Evolutionary conservation across 2,797 vertebrate species (phyloP), one percentile per base, ranked within the genome.

Genomic region (Helostoma temminkii): DNA sequence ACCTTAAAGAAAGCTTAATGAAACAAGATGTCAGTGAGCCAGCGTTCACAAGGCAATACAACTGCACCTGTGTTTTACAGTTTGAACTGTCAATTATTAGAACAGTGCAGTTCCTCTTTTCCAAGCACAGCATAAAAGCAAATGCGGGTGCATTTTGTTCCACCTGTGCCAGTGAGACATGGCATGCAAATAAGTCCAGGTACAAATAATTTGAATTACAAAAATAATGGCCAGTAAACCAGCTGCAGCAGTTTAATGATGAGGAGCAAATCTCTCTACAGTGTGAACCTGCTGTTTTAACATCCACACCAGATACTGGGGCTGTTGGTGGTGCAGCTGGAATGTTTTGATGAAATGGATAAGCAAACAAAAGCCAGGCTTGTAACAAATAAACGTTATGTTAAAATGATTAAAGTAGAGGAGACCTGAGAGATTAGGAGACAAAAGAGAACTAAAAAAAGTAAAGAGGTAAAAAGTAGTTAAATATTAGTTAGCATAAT

Each of bases 241-340:
- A 73, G 84, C 74, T 83, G 80, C 55, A 47, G 66, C 41, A 9
- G 60, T 32, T 67, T 73, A 78, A 71, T 81, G 67, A 52, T 3
- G 16, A 65, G 43, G 47, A 32, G 14, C 6, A 25, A 16, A 50
- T 49, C 30, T 65, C 43, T 63, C 34, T 53, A 15, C 5, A 4
- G 5, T 1, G 28, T 10, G 3, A 12, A 46, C 26, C 28, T 25
- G 21, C 39, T 43, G 18, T 42, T 42, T 18, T 18, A 16, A 14
- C 6, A 1, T 42, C 18, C 18, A 9, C 39, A 42, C 18, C 12
- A 12, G 11, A 37, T 4, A 37, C 11, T 15, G 12, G 39, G n/a
- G 37, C 37, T 41, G 56, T 6, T 10, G 14, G 2, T 5, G 22
- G 21, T 2, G 45, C 8, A 42, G 52, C 37, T 45, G 19, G 50